Conservation (phyloP, 2,113 vertebrate species). For the Oryzias melastigma region DNA sequence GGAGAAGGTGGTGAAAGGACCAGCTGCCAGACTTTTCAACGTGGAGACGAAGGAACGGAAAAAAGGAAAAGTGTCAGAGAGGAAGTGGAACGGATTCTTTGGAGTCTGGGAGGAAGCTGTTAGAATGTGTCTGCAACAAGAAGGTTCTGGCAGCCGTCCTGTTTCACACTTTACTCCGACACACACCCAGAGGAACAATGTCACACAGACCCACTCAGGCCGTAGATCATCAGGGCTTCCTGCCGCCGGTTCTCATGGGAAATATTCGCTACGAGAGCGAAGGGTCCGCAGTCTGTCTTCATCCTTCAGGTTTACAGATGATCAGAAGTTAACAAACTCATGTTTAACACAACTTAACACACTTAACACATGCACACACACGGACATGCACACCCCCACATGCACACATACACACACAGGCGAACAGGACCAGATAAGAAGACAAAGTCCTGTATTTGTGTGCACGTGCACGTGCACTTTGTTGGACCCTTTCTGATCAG, state of each 20-base stretch:
- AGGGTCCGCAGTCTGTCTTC: not conserved
- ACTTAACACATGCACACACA: not conserved
- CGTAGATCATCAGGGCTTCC: constrained; percentile 62
- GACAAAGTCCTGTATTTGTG: no score
- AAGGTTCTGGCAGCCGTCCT: constrained; percentile 13
- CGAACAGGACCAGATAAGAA: constrained; percentile 2
- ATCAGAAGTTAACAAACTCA: constrained; percentile 19
- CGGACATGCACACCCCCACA: constrained; percentile 5
- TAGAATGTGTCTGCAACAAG: constrained; percentile 32
- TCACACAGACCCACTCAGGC: constrained; percentile 17
- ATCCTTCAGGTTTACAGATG: not conserved
- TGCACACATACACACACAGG: not conserved
- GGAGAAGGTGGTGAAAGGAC: no score
- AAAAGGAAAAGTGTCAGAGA: no score
- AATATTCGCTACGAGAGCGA: constrained; percentile 20
- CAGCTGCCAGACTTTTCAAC: no score
- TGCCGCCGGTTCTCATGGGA: constrained; percentile 63
- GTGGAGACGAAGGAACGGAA: no score
- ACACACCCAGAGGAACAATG: constrained; percentile 23
- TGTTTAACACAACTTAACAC: no score
- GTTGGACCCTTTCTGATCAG: no score
- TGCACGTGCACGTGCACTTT: no score
- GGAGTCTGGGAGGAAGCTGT: constrained; percentile 42
- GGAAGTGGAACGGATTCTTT: not conserved
- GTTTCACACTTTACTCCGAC: constrained; percentile 57